Evolutionary conservation across 2,888 invertebrate genomes (phyloP), one percentile per base, ranked within the genome.

Genomic region (Megamerina dolium): DNA sequence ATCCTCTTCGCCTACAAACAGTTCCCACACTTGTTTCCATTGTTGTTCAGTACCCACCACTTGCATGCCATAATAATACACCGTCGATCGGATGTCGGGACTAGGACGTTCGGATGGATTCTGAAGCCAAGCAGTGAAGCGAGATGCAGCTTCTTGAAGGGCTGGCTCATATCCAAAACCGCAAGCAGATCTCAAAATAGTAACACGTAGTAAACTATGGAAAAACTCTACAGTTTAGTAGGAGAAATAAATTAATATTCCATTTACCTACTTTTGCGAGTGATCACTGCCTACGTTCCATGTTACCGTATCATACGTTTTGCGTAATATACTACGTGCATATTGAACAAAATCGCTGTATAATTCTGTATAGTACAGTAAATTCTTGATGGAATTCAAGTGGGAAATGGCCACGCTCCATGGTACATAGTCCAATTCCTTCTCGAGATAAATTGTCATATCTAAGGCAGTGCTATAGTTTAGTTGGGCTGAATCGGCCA

Each of bases 1-100:
- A 61, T 92, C 87, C 5, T 73, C 73, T 63, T 91, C 92, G 0
- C 73, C 69, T 39, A 77, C 60, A 67, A 86, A 94, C 43, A 80
- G 74, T 10, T 81, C 60, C 80, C 88, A 88, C 56, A 94, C 68
- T 41, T 74, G 70, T 16, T 86, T 74, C 92, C 93, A 94, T 37
- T 81, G 81, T 0, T 73, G 64, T 44, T 80, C 78, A 13, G 74
- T 72, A 2, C 80, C 77, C 12, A 75, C 75, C 21, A 75, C 66
- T 52, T 75, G 74, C 79, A 87, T 81, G 77, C 87, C 87, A 58
- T 81, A 80, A 60, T 76, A 78, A 64, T 86, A 89, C 16, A 87
- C 76, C 12, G 77, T 62, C 10, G 66, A 59, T 33, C 81, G 74
- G 16, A 88, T 72, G 63, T 89, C 84, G 5, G 85, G 82, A 52